Conservation (phyloP, 2,113 vertebrate genomes). For the Mixornis gularis region DNA sequence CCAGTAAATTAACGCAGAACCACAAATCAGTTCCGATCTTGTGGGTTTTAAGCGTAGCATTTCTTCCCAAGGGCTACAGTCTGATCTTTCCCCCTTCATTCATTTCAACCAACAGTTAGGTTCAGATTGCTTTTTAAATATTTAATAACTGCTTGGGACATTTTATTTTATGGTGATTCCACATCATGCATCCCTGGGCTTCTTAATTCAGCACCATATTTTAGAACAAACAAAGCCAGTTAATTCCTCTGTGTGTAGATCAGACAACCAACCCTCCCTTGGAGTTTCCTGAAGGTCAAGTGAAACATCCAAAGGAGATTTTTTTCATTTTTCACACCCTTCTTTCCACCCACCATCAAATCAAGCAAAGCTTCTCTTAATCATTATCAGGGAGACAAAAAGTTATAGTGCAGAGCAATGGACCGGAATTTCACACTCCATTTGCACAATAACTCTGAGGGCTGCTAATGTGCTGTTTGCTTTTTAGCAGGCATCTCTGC, state of each 20-base stretch:
- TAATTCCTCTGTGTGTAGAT: conserved; percentile 38
- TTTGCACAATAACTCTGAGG: conserved; percentile 73
- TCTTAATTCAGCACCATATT: conserved; percentile 44
- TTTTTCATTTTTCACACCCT: conserved; percentile 32
- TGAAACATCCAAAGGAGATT: not conserved
- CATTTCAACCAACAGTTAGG: conserved; percentile 53
- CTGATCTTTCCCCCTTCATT: conserved; percentile 33
- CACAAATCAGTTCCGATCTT: not conserved
- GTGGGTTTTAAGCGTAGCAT: not conserved
- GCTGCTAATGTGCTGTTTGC: conserved; percentile 68
- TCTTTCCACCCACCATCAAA: conserved; percentile 52
- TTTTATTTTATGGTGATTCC: conserved; percentile 61
- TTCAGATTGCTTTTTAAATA: conserved; percentile 64
- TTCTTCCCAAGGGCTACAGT: not conserved
- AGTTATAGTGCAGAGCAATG: conserved; percentile 58
- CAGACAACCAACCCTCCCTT: not conserved
- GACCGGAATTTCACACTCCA: conserved; percentile 74
- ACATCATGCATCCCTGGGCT: conserved; percentile 18
- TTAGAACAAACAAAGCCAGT: conserved; percentile 57
- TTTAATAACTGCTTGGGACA: conserved; percentile 60
- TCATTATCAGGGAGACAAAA: conserved; percentile 71
- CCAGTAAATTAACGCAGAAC: conserved; percentile 1
- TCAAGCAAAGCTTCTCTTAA: conserved; percentile 64
- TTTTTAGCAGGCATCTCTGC: conserved; percentile 71
- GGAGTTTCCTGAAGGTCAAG: conserved; percentile 65